Conservation (phyloP, 2,888 invertebrate genomes). For the Hypolimnas misippus region DNA sequence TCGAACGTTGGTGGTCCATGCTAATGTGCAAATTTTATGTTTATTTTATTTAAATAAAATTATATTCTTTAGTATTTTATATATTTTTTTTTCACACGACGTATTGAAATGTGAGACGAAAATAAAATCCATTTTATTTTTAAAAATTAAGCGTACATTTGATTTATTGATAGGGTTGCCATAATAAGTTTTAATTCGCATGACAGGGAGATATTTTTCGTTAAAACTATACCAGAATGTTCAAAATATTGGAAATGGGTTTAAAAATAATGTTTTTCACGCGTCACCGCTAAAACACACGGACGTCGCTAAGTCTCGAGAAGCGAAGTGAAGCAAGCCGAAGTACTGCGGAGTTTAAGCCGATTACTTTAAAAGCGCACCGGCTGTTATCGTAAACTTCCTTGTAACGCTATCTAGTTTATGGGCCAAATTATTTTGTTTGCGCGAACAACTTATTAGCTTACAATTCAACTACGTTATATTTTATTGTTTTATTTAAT, state of each 20-base stretch:
- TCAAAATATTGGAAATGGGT: conserved; percentile 8
- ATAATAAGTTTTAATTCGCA: too few relatives aligned
- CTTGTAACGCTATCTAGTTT: conserved; percentile 46
- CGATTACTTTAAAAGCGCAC: conserved; percentile 72
- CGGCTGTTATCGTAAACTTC: conserved; percentile 52
- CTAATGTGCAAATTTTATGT: neutral
- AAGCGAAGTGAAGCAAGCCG: conserved; percentile 33
- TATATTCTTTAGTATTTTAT: neutral
- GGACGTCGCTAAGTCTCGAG: conserved; percentile 44
- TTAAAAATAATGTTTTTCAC: conserved; percentile 35
- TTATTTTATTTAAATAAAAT: neutral
- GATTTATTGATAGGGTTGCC: too few relatives aligned
- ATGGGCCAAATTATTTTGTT: conserved; percentile 33
- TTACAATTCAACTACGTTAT: neutral
- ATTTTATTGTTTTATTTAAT: neutral
- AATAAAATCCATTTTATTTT: too few relatives aligned
- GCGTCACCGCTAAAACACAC: conserved; percentile 40
- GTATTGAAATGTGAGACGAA: too few relatives aligned
- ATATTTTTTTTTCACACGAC: too few relatives aligned
- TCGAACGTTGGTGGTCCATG: conserved; percentile 62
- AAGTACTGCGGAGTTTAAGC: conserved; percentile 55
- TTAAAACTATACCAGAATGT: neutral
- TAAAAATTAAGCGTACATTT: too few relatives aligned
- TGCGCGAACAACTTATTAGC: conserved; percentile 12
- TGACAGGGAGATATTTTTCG: too few relatives aligned